phyloP scores from a whole-genome alignment of 1,140 invertebrate genomes.

The Adoxophyes honmai region DNA sequence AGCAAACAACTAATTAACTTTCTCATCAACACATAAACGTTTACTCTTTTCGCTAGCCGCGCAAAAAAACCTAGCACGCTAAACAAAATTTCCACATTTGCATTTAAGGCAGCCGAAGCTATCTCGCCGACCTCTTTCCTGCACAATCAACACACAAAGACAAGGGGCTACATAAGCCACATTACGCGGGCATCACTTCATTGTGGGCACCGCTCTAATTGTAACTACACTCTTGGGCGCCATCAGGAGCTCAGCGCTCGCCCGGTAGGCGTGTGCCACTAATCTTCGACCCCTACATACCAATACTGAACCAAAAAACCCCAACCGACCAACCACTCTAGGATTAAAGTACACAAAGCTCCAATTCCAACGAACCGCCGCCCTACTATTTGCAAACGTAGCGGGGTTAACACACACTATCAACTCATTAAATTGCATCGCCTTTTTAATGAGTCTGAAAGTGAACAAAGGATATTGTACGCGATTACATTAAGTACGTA shows the following conservation, averaged over 20 bases:
- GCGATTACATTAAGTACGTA: slow-evolving; percentile 74
- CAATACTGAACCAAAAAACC: slow-evolving; percentile 43
- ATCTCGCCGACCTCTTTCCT: slow-evolving; percentile 43
- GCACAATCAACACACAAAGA: slow-evolving; percentile 75
- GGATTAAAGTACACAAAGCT: slow-evolving; percentile 29
- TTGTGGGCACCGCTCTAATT: slow-evolving; percentile 76
- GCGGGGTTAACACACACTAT: slow-evolving; percentile 75
- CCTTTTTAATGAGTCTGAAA: slow-evolving; percentile 77
- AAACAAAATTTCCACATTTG: slow-evolving; percentile 30
- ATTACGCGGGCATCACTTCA: slow-evolving; percentile 75
- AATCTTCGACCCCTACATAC: slow-evolving; percentile 73
- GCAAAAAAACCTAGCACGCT: slow-evolving; percentile 1
- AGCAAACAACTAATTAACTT: too few species aligned
- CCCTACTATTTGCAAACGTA: slow-evolving; percentile 63
- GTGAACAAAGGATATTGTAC: slow-evolving; percentile 75
- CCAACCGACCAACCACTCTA: slow-evolving; percentile 42
- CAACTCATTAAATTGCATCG: slow-evolving; percentile 77
- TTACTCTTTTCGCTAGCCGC: too few species aligned
- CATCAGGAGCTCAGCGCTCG: slow-evolving; percentile 72
- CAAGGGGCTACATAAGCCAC: slow-evolving; percentile 71
- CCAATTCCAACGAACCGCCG: slow-evolving; percentile 25
- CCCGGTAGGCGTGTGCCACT: slow-evolving; percentile 71
- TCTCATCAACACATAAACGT: too few species aligned
- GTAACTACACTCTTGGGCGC: slow-evolving; percentile 76
- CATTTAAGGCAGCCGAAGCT: slow-evolving; percentile 7